Evolutionary conservation across 23 tunicate species (phyloP).

Genomic region (Styela plicata): DNA sequence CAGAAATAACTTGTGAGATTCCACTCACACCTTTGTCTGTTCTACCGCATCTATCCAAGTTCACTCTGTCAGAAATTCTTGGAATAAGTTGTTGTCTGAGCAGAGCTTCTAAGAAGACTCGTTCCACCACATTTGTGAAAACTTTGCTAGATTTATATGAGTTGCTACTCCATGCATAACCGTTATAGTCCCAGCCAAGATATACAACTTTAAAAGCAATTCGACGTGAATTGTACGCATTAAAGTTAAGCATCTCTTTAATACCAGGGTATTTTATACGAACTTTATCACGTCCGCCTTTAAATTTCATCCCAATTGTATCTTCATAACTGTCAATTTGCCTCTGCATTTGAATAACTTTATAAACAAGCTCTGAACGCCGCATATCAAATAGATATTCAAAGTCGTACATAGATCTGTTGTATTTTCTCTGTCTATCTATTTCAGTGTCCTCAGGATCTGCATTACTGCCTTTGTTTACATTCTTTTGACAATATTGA

Average conservation of each 20-base stretch:
- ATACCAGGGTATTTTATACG: slow-evolving; percentile 51
- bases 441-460: too few relatives aligned
- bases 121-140: slow-evolving; percentile 53
- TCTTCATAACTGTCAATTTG: neutral
- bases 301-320: neutral
- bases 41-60: slow-evolving; percentile 54
- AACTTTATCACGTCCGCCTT: slow-evolving; percentile 4
- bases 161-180: slow-evolving; percentile 45
- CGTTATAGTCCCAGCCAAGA: slow-evolving; percentile 67
- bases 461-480: too few relatives aligned
- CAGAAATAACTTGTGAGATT: slow-evolving; percentile 52
- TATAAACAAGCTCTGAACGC: neutral
- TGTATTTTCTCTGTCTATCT: too few relatives aligned
- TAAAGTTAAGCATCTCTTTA: slow-evolving; percentile 28
- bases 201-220: slow-evolving; percentile 74
- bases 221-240: slow-evolving; percentile 21
- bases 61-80: neutral
- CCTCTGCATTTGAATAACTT: neutral
- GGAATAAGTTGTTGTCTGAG: slow-evolving; percentile 62
- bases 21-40: slow-evolving; percentile 74
- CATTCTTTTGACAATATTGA: too few relatives aligned
- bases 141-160: neutral
- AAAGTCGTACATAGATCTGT: neutral
- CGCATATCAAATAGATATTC: neutral
- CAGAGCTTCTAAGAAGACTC: slow-evolving; percentile 81